These are phyloP conservation scores for Dasypolia templi DNA, from an alignment of 2,888 invertebrate species.

Conservation along the genomic window DNA sequence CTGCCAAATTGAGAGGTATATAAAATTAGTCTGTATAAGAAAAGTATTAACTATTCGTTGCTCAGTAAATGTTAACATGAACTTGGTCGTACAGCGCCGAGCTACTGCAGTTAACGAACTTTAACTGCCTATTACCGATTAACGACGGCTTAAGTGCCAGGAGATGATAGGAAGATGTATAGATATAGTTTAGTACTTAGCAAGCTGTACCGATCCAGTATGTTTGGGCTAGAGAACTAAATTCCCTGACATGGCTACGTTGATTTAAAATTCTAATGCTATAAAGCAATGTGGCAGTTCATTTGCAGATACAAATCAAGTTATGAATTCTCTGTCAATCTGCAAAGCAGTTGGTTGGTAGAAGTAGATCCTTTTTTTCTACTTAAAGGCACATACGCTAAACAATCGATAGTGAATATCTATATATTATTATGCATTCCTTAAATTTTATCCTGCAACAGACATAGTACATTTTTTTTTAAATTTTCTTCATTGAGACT, in stretches of 20 bases:
- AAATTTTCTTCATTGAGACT: too few relatives aligned
- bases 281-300: neutral
- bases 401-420: too few relatives aligned
- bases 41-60: constrained; percentile 57
- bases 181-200: constrained; percentile 1
- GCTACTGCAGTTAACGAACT: constrained; percentile 33
- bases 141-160: constrained; percentile 24
- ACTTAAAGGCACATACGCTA: too few relatives aligned
- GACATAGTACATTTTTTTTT: too few relatives aligned
- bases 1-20: constrained; percentile 41
- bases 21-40: constrained; percentile 16
- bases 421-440: too few relatives aligned
- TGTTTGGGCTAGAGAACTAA: neutral
- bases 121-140: constrained; percentile 31
- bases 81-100: constrained; percentile 38
- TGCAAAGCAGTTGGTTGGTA: too few relatives aligned
- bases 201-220: too few relatives aligned
- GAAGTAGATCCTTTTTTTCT: too few relatives aligned
- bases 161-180: neutral
- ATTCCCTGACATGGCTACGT: neutral
- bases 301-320: neutral
- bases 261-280: neutral
- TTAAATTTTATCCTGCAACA: too few relatives aligned
- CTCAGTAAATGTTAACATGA: constrained; percentile 39
- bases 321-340: neutral